Evolutionary conservation across 2,888 invertebrate species (phyloP).

Genomic region (Eugnorisma glareosa): DNA sequence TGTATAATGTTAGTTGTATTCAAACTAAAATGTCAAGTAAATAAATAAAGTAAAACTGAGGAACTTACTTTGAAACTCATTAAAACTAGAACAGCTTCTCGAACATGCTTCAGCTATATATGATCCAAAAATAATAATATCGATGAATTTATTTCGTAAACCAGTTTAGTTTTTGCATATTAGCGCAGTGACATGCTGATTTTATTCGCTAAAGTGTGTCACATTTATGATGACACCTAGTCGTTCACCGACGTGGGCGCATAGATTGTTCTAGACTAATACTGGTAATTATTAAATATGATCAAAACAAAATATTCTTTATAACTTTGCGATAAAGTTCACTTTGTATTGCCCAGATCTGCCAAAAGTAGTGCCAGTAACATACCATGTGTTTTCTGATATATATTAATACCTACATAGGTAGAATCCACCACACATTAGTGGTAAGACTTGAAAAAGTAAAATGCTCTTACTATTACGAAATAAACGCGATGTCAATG

Average conservation of each 20-base stretch:
- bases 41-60: background rate
- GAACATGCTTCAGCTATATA: background rate
- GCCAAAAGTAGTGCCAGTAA: background rate
- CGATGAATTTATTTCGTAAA: constrained; percentile 7
- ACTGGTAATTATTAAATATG: background rate
- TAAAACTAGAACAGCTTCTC: background rate
- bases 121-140: background rate
- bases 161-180: constrained; percentile 8
- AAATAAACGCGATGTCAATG: background rate
- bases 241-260: constrained; percentile 36
- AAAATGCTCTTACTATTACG: background rate
- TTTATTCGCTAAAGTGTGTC: constrained; percentile 51
- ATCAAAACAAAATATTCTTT: background rate
- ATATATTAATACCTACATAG: background rate
- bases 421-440: background rate
- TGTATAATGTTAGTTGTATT: too few species aligned
- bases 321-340: background rate
- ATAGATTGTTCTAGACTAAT: constrained; percentile 41
- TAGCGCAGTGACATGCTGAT: constrained; percentile 23
- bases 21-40: background rate
- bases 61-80: background rate
- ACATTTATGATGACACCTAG: constrained; percentile 54
- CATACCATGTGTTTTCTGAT: background rate
- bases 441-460: background rate
- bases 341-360: background rate